These are phyloP conservation scores for Stenopsyche tienmushanensis DNA, from an alignment of 1,140 invertebrate genomes.

Conservation along the genomic window DNA sequence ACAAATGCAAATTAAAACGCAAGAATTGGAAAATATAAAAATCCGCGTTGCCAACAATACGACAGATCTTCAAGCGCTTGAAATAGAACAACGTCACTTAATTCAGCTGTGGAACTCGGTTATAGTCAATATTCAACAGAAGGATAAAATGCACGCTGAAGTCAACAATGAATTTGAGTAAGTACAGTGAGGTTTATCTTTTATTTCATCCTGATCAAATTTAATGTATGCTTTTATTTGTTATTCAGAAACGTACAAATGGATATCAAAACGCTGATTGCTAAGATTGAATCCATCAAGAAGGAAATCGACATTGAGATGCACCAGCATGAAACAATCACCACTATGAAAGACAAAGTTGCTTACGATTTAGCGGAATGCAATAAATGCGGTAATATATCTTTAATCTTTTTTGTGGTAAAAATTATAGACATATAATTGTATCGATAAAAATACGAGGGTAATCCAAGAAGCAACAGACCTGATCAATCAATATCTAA, in stretches of 20 bases:
- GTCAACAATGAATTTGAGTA: slow-evolving; percentile 61
- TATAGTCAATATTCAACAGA: slow-evolving; percentile 64
- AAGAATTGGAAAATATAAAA: slow-evolving; percentile 56
- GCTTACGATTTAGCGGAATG: slow-evolving; percentile 57
- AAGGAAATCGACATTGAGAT: slow-evolving; percentile 66
- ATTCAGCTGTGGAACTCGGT: slow-evolving; percentile 72
- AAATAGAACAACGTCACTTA: slow-evolving; percentile 66
- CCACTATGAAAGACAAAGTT: slow-evolving; percentile 60
- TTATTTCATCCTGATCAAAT: background rate
- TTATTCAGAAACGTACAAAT: slow-evolving; percentile 56
- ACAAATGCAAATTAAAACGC: slow-evolving; percentile 57
- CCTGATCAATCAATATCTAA: too few relatives aligned
- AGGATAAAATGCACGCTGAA: slow-evolving; percentile 65
- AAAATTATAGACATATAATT: slow-evolving; percentile 1
- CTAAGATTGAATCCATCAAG: slow-evolving; percentile 60
- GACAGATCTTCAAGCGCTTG: slow-evolving; percentile 68
- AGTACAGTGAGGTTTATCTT: slow-evolving; percentile 27
- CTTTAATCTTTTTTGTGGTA: background rate
- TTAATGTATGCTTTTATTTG: background rate
- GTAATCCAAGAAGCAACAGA: too few relatives aligned
- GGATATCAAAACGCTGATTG: slow-evolving; percentile 56
- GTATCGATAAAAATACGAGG: too few relatives aligned
- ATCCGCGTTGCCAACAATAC: slow-evolving; percentile 60
- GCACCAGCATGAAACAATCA: slow-evolving; percentile 64
- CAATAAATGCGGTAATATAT: slow-evolving; percentile 45